Evolutionary conservation across 23 tunicate genomes (phyloP), one percentile per base, ranked within the genome.

Genomic region (Halocynthia aurantium): DNA sequence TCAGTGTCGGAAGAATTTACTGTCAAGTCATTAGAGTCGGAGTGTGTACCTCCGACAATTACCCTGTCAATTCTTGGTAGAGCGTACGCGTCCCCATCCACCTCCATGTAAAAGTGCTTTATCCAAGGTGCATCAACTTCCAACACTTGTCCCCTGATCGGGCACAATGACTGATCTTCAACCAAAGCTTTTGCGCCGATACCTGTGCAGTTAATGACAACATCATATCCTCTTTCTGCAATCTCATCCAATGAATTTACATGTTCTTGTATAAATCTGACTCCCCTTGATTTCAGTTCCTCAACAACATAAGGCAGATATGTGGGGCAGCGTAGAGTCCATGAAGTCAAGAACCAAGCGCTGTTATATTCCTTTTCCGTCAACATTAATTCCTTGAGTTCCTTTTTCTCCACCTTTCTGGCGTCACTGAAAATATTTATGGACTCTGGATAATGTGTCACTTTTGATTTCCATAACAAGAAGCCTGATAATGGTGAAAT

Each of bases 51-150:
- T 8, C 98, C 98, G 5, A 92, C 61, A 6, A 92, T 77, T 10
- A 92, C 88, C 52, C 69, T 78, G 52, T 83, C 80, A 5, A 86
- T 22, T 15, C 87, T 76, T 15, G 92, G 98, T 8, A 86, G 69
- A 22, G 86, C 69, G 66, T 92, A 86, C 8, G 64, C 50, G 63
- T 67, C 71, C 10, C 78, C 78, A 69, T 80, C 79, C 0, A 62
- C 74, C 20, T 53, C 31, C 53, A 67, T 2, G 67, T 62, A 49
- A 49, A 83, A 82, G 5, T 82, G 82, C 50, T 92, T 92, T 10
- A 92, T 60, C 98, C 98, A 92, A 13, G 98, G 98, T 6, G 98
- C 98, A 44, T 86, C 62, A 17, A 86, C 98, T 7, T 66, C 73
- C 8, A 67, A 19, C 8, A 89, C 96, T 71, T 92, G 98, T 15